Evolutionary conservation across 2,113 vertebrate genomes (phyloP).

Genomic region (human): GRCh38 chr2:52141501-52142000

Average conservation of each 20-base stretch:
- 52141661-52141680: slow-evolving; percentile 56
- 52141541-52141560: neutral
- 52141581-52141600: neutral
- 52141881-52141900: neutral
- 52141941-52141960: neutral
- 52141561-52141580: neutral
- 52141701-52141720: neutral
- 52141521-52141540: neutral
- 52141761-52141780: neutral
- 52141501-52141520: neutral
- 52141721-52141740: neutral
- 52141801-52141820: neutral
- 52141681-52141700: slow-evolving; percentile 56
- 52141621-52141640: neutral
- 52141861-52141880: neutral
- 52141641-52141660: slow-evolving; percentile 52
- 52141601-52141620: neutral
- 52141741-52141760: neutral
- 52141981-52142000: neutral
- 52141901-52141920: neutral
- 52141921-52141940: neutral
- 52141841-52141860: neutral
- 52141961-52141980: neutral
- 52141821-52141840: neutral
- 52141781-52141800: neutral